Evolutionary conservation across 2,113 vertebrate genomes (phyloP).

Genomic region (Anguilla rostrata): DNA sequence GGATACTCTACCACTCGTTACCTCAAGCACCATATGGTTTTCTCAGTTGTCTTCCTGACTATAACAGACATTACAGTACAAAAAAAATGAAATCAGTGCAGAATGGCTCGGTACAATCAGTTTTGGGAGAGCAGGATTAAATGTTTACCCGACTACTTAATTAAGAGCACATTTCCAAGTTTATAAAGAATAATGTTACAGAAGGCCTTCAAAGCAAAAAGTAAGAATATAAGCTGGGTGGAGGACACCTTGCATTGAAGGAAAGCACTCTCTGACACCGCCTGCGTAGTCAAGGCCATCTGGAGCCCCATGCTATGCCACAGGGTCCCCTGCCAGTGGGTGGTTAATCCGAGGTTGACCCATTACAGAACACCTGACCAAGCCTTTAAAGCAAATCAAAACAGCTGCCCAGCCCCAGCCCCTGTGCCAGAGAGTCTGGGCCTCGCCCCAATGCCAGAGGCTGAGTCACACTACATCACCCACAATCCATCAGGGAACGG

Average conservation of each 20-base stretch:
- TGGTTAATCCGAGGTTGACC: constrained; percentile 5
- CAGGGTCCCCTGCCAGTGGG: not conserved
- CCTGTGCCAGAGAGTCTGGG: not conserved
- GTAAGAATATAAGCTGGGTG: not conserved
- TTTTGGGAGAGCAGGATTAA: not conserved
- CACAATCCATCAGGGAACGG: not conserved
- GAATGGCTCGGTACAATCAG: not conserved
- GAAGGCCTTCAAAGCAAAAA: not conserved
- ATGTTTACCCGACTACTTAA: not conserved
- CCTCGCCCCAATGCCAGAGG: not conserved
- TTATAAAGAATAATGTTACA: not conserved
- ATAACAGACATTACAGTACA: not conserved
- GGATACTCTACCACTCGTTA: not conserved
- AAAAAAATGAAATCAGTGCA: not conserved
- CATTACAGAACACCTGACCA: constrained; percentile 4
- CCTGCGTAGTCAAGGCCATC: not conserved
- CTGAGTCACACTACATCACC: not conserved
- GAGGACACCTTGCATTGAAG: not conserved
- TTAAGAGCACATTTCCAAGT: not conserved
- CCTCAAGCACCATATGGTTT: not conserved
- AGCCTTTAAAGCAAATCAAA: constrained; percentile 3
- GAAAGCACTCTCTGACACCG: not conserved
- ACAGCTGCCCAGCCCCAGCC: not conserved
- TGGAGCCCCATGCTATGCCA: not conserved
- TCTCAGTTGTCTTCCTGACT: not conserved